These are phyloP conservation scores for Knipowitschia caucasica DNA, from an alignment of 2,797 vertebrate genomes.

Conservation along the genomic window DNA sequence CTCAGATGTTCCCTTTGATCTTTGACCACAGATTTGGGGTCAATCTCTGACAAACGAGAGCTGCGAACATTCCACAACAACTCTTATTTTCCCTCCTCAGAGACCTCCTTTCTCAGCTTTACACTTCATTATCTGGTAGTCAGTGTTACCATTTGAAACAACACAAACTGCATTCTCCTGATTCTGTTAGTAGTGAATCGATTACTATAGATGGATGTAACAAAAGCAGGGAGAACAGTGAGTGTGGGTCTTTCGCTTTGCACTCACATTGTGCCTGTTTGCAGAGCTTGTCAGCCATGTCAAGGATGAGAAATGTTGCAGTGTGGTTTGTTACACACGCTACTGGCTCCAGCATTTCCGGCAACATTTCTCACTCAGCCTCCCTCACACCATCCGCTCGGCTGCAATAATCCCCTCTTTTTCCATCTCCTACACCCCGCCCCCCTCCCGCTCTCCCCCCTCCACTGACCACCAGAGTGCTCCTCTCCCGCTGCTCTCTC, in stretches of 20 bases:
- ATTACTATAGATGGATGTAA: conserved; percentile 34
- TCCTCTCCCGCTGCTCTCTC: conserved; percentile 46
- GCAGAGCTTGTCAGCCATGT: conserved; percentile 67
- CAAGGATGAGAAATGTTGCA: conserved; percentile 72
- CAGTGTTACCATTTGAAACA: conserved; percentile 13
- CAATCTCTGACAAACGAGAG: conserved; percentile 73
- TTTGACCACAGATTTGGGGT: conserved; percentile 56
- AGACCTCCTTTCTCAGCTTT: conserved; percentile 45
- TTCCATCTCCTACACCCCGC: conserved; percentile 56
- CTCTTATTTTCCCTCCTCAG: conserved; percentile 39
- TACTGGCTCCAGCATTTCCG: conserved; percentile 72
- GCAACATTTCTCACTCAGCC: conserved; percentile 71
- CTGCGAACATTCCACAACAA: conserved; percentile 73
- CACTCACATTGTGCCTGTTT: conserved; percentile 53
- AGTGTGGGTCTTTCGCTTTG: conserved; percentile 46
- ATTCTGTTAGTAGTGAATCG: conserved; percentile 36
- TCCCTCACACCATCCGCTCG: conserved; percentile 65
- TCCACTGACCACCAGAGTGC: conserved; percentile 41
- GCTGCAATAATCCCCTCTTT: conserved; percentile 70
- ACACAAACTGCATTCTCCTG: conserved; percentile 32
- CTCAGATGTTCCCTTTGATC: conserved; percentile 63
- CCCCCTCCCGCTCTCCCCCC: conserved; percentile 9
- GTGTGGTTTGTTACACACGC: conserved; percentile 66
- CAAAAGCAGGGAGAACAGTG: conserved; percentile 42
- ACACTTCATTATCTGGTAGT: conserved; percentile 25